Evolutionary conservation across 1,140 invertebrate species (phyloP), one percentile per base, ranked within the genome.

Genomic region (Oedothorax gibbosus): DNA sequence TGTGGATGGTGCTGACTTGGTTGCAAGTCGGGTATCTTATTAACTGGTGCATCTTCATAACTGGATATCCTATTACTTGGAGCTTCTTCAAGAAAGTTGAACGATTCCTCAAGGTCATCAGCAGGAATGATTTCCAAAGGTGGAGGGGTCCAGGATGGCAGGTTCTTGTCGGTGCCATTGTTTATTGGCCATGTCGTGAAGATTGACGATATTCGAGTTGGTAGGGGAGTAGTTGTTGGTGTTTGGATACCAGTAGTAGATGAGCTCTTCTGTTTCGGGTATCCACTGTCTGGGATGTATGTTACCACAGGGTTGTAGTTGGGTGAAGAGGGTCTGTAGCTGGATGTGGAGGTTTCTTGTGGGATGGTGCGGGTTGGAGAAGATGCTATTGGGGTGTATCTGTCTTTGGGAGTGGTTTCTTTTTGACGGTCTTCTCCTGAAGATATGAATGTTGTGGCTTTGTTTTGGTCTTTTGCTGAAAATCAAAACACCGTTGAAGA

Each of bases 121-220:
- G 72, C 65, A 35, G 83, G 83, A n/a, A 85, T 85, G 12, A 85
- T 85, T 71, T 85, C 83, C 20, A 85, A 75, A 2, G 83, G 73
- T 20, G 83, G 83, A 15, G 73, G 83, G 1, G 83, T 85, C 83
- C 83, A 85, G 7, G 83, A 77, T 53, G 83, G 83, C 4, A 53
- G 50, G 15, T 18, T n/a, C n/a, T 76, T 84, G 5, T 75, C 71
- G 12, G 62, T 51, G 10, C 20, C 14, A 76, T 64, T 76, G 7
- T 8, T 57, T 10, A 82, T 12, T 15, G 68, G 69, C 80, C 80
- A 82, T 51, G 69, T 65, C 2, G 57, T 15, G 15, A 50, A 53
- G 50, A 10, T 82, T 49, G 64, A 54, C 11, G 69, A 51, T 10
- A 18, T 15, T 2, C 51, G 12, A n/a, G 73, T 15, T 10, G 35